Base-by-base conservation (phyloP, 2,888 invertebrate species). In the Sphaerophoria taeniata region DNA sequence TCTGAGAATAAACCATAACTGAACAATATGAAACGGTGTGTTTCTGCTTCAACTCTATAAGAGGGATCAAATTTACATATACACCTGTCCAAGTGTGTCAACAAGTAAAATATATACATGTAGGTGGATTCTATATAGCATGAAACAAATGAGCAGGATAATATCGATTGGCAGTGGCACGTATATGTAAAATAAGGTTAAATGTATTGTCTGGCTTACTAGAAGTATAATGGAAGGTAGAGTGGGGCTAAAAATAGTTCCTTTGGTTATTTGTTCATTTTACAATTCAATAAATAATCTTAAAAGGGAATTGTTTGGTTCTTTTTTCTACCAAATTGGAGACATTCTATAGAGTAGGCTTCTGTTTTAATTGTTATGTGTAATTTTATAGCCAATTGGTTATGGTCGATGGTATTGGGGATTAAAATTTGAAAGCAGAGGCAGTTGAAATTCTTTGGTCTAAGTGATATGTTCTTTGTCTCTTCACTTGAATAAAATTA, bases 81-180 rank as follows among this genome's bases (percentile, higher is more conserved):
- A 49, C 70, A 73, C 85, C 81, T 77, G 81, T 60, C 69, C 72
- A 77, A 73, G 80, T 76, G 76, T 85, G 81, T 81, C 85, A 85
- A 85, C 85, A 85, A 85, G 85, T 85, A 58, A 72, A 24, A 24
- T 24, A 24, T 24, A 24, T 24, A 24, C 24, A 24, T 24, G 24
- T 2, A 24, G 24, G 24, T 24, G 2, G 24, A 24, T 24, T 24
- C 24, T 6, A 73, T 69, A 60, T 55, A 47, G 16, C 49, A 73
- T 67, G 55, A 61, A 24, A 51, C 58, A 67, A 79, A 61, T 73
- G 51, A 73, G 60, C 67, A 58, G 51, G 75, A 71, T 45, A 49
- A 63, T 74, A 84, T 75, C 60, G 79, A 84, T 75, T 45, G 63
- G 16, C 55, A 56, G 7, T 2, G 12, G 49, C 6, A 31, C 12